Evolutionary conservation across 2,888 invertebrate genomes (phyloP), one percentile per base, ranked within the genome.

Genomic region (Pyrocoelia pectoralis): DNA sequence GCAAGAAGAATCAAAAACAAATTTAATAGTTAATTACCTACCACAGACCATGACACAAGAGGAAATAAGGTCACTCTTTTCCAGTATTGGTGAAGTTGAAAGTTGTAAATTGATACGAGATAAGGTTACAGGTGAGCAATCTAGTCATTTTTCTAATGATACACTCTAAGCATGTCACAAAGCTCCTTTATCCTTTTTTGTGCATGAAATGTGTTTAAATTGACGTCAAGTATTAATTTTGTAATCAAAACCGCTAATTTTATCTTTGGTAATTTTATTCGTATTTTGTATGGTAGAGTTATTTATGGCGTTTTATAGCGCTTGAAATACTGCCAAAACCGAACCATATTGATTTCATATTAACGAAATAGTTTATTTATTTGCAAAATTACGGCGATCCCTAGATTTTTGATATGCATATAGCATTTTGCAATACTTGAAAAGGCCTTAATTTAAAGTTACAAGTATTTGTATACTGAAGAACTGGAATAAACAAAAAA

Each of bases 31-130:
- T 79, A 99, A 99, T 86, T 99, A 99, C 84, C 88, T 99, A 83
- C 99, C 99, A 68, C 99, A 99, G 86, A 97, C 95, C 75, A 99
- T 99, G 99, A 97, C 97, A 60, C 98, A 99, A 84, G 98, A 98
- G 83, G 98, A 98, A 84, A 98, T 99, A 70, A 88, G 98, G 69
- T 95, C 97, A 61, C 87, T 99, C 57, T 99, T 99, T 85, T 95
- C 97, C 59, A 96, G 95, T 81, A 97, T 99, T 79, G 99, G 99
- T 61, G 98, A 98, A 82, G 97, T 99, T 68, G 99, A 99, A 83
- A 97, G 96, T 76, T 99, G 99, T 84, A 99, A 99, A 84, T 88
- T 99, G 80, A 98, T 99, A 80, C 87, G 98, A 72, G 99, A 99
- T 85, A 99, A 99, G 86, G 92, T 95, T 68, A 97, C 97, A 81